Conservation (phyloP, 2,797 vertebrate genomes). For the Sebastes jordani region DNA sequence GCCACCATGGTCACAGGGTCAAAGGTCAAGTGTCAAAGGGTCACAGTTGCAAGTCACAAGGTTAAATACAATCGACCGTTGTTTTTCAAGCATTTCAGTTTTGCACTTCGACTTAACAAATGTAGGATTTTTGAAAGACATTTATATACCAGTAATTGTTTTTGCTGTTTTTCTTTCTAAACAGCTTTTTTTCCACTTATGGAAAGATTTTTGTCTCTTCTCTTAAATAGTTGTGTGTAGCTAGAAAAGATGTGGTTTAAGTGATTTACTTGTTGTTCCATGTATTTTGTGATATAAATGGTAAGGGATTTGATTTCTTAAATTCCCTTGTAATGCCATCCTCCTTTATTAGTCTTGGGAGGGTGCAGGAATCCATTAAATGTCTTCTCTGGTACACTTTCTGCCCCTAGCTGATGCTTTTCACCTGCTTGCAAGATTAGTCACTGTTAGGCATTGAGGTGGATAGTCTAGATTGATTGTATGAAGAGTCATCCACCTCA, state of each 20-base stretch:
- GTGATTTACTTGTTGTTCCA: background rate
- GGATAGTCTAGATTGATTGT: background rate
- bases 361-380: background rate
- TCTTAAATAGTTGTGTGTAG: background rate
- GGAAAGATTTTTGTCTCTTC: background rate
- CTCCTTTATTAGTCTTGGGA: background rate
- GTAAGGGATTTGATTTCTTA: background rate
- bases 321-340: background rate
- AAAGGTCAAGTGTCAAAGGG: constrained; percentile 63
- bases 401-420: background rate
- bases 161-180: background rate
- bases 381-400: background rate
- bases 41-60: constrained; percentile 32
- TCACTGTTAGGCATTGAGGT: background rate
- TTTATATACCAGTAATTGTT: background rate
- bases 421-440: background rate
- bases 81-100: constrained; percentile 27
- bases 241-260: background rate
- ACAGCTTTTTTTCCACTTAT: background rate
- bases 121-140: background rate
- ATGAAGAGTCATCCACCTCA: background rate
- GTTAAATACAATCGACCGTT: constrained; percentile 42
- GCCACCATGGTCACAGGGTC: constrained; percentile 38
- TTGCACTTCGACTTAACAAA: background rate
- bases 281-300: background rate